Evolutionary conservation across 2,888 invertebrate species (phyloP).

Genomic region (Spilosoma lubricipeda): DNA sequence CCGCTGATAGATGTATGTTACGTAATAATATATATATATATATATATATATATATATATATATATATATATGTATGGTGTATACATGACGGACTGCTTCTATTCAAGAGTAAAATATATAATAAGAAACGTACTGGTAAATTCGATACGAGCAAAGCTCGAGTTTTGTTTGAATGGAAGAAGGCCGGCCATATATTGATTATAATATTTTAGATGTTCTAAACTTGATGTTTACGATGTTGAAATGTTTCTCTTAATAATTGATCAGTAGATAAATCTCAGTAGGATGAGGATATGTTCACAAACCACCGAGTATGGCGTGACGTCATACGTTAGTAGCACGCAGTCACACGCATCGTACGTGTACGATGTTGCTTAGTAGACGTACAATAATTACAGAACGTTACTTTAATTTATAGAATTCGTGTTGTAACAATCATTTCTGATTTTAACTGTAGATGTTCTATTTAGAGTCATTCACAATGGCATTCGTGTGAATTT

Average conservation of each 20-base stretch:
- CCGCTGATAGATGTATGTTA: slow-evolving; percentile 25
- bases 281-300: slow-evolving; percentile 46
- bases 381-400: slow-evolving; percentile 38
- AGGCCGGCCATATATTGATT: slow-evolving; percentile 21
- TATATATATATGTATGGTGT: neutral
- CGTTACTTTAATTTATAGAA: slow-evolving; percentile 37
- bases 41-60: neutral
- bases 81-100: slow-evolving; percentile 27
- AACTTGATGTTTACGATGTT: slow-evolving; percentile 39
- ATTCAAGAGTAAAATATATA: slow-evolving; percentile 17
- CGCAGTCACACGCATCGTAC: slow-evolving; percentile 29
- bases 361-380: slow-evolving; percentile 58
- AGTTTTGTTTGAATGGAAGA: slow-evolving; percentile 23
- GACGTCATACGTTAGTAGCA: slow-evolving; percentile 20
- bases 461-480: slow-evolving; percentile 38
- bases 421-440: slow-evolving; percentile 28
- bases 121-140: slow-evolving; percentile 5
- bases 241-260: slow-evolving; percentile 52
- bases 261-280: slow-evolving; percentile 58
- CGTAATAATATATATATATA: slow-evolving; percentile 14
- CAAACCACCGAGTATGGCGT: slow-evolving; percentile 26
- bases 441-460: slow-evolving; percentile 35
- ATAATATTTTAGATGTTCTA: slow-evolving; percentile 29
- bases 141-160: slow-evolving; percentile 15
- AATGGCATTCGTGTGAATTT: slow-evolving; percentile 61